phyloP scores from a whole-genome alignment of 2,113 vertebrate species.

The Tyrannus savana region DNA sequence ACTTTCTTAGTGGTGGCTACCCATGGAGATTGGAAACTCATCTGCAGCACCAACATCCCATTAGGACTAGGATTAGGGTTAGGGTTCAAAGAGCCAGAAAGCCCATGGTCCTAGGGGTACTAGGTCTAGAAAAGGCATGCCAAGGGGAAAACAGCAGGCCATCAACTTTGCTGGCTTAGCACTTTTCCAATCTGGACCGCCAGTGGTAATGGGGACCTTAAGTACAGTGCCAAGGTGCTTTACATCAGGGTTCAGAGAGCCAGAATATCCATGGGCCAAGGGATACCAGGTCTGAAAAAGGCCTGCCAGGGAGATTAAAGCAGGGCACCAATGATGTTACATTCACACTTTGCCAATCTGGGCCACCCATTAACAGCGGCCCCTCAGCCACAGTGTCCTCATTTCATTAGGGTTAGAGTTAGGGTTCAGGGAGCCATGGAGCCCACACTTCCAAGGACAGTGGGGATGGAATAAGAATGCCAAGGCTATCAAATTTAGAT shows the following conservation, averaged over 20 bases:
- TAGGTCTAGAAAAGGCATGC: too few relatives aligned
- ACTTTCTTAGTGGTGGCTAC: neutral
- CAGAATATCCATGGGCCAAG: neutral
- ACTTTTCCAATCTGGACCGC: too few relatives aligned
- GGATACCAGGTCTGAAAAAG: neutral
- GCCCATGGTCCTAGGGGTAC: too few relatives aligned
- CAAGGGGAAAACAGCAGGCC: too few relatives aligned
- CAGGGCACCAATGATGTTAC: neutral
- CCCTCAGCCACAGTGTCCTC: rapidly evolving
- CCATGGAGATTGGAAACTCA: neutral
- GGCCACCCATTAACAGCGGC: rapidly evolving
- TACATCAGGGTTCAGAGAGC: neutral
- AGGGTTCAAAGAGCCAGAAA: neutral
- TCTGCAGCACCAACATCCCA: neutral
- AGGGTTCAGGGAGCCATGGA: neutral
- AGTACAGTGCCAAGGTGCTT: neutral
- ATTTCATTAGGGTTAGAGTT: neutral
- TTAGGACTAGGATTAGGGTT: neutral
- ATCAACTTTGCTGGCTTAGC: too few relatives aligned
- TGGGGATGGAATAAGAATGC: neutral
- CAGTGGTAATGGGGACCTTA: neutral
- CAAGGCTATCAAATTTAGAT: neutral
- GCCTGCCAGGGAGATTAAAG: too few relatives aligned
- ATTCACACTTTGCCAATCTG: neutral
- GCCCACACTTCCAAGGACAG: neutral